These are phyloP conservation scores for Macrostomum lignano DNA, from an alignment of 1,140 invertebrate species.

Conservation along the genomic window DNA sequence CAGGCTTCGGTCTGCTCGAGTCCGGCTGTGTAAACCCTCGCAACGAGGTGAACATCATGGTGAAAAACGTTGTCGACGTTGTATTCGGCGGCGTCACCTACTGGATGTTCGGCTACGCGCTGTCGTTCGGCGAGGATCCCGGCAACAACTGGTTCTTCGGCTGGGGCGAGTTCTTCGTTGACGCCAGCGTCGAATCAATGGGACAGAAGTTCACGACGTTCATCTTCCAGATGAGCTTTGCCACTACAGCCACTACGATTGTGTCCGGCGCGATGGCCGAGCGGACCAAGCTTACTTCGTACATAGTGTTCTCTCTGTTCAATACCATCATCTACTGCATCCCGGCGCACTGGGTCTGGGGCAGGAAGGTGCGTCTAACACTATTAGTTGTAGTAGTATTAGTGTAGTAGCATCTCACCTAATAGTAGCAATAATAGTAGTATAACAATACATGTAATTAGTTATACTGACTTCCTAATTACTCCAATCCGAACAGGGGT, in stretches of 20 bases:
- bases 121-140: constrained; percentile 49
- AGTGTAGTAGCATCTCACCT: no score
- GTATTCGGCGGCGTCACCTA: constrained; percentile 65
- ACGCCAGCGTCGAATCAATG: constrained; percentile 17
- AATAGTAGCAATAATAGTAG: no score
- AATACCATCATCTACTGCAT: constrained; percentile 63
- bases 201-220: no score
- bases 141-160: constrained; percentile 42
- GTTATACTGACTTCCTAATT: no score
- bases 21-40: constrained; percentile 66
- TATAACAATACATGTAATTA: no score
- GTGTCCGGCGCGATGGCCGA: constrained; percentile 34
- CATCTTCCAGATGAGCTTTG: no score
- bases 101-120: constrained; percentile 69
- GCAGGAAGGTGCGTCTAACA: no score
- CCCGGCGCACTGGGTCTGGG: constrained; percentile 53
- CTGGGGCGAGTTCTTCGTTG: constrained; percentile 30
- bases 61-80: constrained; percentile 73
- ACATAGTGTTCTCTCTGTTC: constrained; percentile 44
- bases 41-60: constrained; percentile 87
- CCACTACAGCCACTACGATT: constrained; percentile 58
- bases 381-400: no score
- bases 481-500: no score
- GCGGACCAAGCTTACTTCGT: constrained; percentile 6
- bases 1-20: constrained; percentile 64